These are phyloP conservation scores for Bradypus variegatus DNA, from an alignment of 2,797 vertebrate genomes.

Conservation along the genomic window DNA sequence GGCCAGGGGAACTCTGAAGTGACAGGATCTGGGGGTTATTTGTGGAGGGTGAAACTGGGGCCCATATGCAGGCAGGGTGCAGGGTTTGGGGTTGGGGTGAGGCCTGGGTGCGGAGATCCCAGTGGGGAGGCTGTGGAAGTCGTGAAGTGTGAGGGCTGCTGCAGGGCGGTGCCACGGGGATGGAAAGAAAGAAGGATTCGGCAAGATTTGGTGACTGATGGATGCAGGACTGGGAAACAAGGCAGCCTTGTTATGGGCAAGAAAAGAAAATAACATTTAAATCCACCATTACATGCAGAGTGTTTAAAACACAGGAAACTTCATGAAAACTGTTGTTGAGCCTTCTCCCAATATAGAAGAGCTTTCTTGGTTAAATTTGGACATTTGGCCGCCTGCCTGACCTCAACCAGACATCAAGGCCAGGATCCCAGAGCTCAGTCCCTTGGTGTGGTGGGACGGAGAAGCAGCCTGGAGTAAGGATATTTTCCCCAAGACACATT, in stretches of 20 bases:
- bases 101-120: not conserved
- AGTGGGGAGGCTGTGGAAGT: too few species aligned
- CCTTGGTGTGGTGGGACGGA: not conserved
- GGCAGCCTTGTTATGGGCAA: not conserved
- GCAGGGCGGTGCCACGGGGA: not conserved
- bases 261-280: conserved; percentile 30
- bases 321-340: not conserved
- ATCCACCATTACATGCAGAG: not conserved
- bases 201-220: not conserved
- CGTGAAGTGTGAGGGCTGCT: not conserved
- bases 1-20: not conserved
- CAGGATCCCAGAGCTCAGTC: not conserved
- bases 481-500: not conserved
- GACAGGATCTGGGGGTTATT: not conserved
- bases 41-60: not conserved
- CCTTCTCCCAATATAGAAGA: not conserved
- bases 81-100: not conserved
- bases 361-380: conserved; percentile 8
- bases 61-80: not conserved
- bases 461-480: not conserved
- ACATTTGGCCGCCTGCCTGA: not conserved
- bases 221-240: not conserved
- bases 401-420: not conserved
- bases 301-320: not conserved
- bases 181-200: not conserved